Conservation (phyloP, 2,113 vertebrate genomes). For the Oryzias javanicus region DNA sequence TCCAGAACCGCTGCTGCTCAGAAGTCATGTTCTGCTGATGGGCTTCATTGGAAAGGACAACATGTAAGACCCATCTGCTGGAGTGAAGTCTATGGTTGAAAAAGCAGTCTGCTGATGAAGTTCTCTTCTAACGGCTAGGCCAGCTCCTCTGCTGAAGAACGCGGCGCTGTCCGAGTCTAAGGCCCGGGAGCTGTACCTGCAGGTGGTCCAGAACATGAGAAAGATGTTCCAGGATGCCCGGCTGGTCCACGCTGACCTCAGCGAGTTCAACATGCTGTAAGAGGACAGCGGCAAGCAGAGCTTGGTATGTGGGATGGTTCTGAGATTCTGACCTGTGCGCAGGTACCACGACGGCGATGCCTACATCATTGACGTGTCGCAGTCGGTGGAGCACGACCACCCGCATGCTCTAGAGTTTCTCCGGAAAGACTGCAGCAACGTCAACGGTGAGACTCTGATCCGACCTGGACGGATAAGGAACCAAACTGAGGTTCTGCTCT, state of each 20-base stretch:
- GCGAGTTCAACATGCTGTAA: conserved; percentile 98
- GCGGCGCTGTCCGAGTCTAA: conserved; percentile 86
- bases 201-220: conserved; percentile 92
- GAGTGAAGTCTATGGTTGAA: not conserved
- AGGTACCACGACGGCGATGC: conserved; percentile 86
- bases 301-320: not conserved
- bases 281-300: conserved; percentile 10
- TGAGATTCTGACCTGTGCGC: not conserved
- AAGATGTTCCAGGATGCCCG: conserved; percentile 92
- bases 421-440: conserved; percentile 91
- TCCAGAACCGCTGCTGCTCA: conserved; percentile 89
- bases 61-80: conserved; percentile 36
- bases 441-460: conserved; percentile 79
- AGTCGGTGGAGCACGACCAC: conserved; percentile 96
- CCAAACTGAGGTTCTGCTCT: not conserved
- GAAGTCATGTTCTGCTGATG: conserved; percentile 96
- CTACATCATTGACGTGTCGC: conserved; percentile 93
- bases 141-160: conserved; percentile 93
- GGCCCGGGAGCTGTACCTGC: conserved; percentile 88
- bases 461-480: too few relatives aligned
- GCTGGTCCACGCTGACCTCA: conserved; percentile 96
- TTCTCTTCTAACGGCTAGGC: conserved; percentile 67
- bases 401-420: conserved; percentile 94
- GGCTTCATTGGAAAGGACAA: conserved; percentile 92
- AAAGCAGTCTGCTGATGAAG: not conserved